Evolutionary conservation across 2,797 vertebrate species (phyloP).

Genomic region (Dendrocincla fuliginosa): DNA sequence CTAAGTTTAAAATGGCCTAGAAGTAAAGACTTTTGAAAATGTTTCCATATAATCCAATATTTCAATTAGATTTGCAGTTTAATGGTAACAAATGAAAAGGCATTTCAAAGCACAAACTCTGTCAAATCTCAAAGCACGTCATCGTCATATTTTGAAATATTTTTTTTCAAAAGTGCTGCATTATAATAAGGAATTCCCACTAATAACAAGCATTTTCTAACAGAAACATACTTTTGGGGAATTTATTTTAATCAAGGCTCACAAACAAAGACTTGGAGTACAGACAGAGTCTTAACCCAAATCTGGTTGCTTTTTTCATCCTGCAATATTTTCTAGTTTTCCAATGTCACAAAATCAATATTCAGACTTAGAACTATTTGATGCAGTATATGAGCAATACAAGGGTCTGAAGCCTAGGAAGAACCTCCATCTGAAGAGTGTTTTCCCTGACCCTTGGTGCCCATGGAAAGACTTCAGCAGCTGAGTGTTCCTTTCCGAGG

Average conservation of each 20-base stretch:
- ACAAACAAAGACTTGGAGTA: neutral
- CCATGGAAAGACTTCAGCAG: neutral
- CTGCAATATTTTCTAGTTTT: neutral
- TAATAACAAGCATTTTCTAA: neutral
- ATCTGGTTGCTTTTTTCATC: neutral
- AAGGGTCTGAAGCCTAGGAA: neutral
- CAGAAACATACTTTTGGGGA: neutral
- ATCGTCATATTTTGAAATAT: neutral
- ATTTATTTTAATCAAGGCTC: neutral
- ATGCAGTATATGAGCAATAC: neutral
- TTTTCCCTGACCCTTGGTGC: neutral
- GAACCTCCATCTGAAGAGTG: neutral
- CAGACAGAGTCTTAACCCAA: neutral
- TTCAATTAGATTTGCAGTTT: neutral
- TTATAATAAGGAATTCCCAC: neutral
- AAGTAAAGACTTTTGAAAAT: neutral
- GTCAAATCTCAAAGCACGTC: neutral
- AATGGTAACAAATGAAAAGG: neutral
- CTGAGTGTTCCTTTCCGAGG: neutral
- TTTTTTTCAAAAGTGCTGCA: neutral
- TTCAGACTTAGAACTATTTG: neutral
- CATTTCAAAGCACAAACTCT: neutral
- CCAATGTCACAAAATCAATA: neutral
- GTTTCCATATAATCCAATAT: neutral
- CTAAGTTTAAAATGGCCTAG: neutral